Evolutionary conservation across 2,888 invertebrate species (phyloP), one percentile per base, ranked within the genome.

Genomic region (Achlya flavicornis): DNA sequence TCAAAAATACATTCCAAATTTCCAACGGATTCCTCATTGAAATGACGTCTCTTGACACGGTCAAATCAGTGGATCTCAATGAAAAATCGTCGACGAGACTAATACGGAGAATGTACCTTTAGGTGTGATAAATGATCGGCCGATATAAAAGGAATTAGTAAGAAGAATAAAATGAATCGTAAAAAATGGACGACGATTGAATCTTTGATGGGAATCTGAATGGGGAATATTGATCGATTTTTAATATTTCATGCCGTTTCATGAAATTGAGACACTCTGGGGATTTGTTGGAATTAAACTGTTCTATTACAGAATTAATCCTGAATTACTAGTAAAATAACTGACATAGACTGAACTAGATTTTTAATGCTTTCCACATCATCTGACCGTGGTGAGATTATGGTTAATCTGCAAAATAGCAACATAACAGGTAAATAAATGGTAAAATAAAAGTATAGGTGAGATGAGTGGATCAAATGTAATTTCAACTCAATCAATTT

Each of bases 31-130:
- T 53, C 19, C 53, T 53, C 19, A 19, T 53, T 5, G 19, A 7
- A 35, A 59, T 81, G 81, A 85, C 82, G 77, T 82, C 83, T 86
- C 80, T 79, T 81, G 85, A 80, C 85, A 74, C 46, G n/a, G 46
- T 63, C 68, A 6, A 16, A 66, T 75, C 77, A 81, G 82, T 87
- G 84, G 88, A 87, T 90, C 85, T 84, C 70, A 69, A 78, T 86
- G 91, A 90, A 88, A 88, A 89, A 90, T 87, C 84, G 77, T 72
- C 69, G 65, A 61, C 69, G 76, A 75, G 74, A 76, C 75, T 80
- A 81, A 82, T 80, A 83, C 75, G 75, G 71, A 75, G 73, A 80
- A 80, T 74, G 78, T 77, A 76, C 68, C 70, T 75, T 71, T 69
- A 62, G 70, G 64, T 62, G 62, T 87, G 87, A 87, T 84, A 81